Evolutionary conservation across 2,797 vertebrate genomes (phyloP), one percentile per base, ranked within the genome.

Genomic region (Scomberomorus guttatus): DNA sequence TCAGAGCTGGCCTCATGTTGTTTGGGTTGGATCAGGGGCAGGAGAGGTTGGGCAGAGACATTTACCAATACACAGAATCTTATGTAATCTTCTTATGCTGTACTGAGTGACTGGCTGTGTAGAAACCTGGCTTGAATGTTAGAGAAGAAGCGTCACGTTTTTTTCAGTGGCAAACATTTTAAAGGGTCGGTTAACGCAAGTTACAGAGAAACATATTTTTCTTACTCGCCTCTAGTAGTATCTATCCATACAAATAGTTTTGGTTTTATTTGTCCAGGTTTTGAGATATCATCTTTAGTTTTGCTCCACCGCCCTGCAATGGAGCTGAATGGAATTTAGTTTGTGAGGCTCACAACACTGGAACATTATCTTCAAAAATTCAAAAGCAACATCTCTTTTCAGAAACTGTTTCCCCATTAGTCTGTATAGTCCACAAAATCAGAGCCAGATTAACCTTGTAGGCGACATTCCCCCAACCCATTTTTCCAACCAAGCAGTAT

Each of bases 1-100:
- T 87, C 86, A 89, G 84, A 62, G 75, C 58, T 27, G 75, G 69
- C 84, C 84, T 88, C 71, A 52, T 87, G 81, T 83, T 81, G 74
- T 84, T 72, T 73, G 63, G 77, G 74, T 76, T 73, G 59, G 51
- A 79, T 32, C 12, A 46, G 54, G 71, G 71, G 37, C 58, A 34
- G 5, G 1, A 51, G 68, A 76, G 70, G 76, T 42, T 48, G 78
- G 57, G 27, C 46, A 63, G 69, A 86, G 48, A 84, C 80, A 78
- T 90, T 87, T 72, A 88, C 74, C 64, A 64, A 79, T 69, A 60
- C 52, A 54, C 42, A 61, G 56, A 6, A 60, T 25, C 50, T 90
- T 86, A 77, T 70, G 52, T 86, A 88, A 89, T 72, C 34, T 70
- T 52, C 34, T 70, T 52, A 52, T 60, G 60, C 44, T 60, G 32